Evolutionary conservation across 2,888 invertebrate species (phyloP), one percentile per base, ranked within the genome.

Genomic region (Lacanobia oleracea): DNA sequence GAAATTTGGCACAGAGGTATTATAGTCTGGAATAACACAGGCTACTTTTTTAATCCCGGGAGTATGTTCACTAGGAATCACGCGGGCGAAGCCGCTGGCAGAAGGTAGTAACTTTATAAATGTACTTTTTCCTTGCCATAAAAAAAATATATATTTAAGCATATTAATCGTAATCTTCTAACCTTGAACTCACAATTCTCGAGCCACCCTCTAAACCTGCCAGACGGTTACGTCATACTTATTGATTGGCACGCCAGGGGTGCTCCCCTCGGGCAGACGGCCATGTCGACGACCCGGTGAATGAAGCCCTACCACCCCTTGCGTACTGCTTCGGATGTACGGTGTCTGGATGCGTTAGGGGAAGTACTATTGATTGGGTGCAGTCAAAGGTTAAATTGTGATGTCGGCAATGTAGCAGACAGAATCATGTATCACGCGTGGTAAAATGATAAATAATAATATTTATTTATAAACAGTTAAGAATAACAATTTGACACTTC

Each of bases 161-260:
- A 51, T 8, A 5, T 27, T 9, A 27, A 53, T 64, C 53, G 18
- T 56, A 50, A 43, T 43, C 0, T 23, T 37, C 10, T 50, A 73
- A 79, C 79, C 79, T 79, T 79, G 79, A 79, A 83, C 84, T 50
- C 14, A 23, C n/a, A 45, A 57, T 40, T 14, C 12, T 12, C 57
- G 43, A 10, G 14, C 40, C 37, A 80, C 75, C 81, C 57, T 65
- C 14, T 43, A 18, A 61, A 61, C 65, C 60, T 18, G 23, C 70
- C 70, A 83, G 77, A 79, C 81, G 21, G 57, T 85, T 71, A 68
- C 77, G 72, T 83, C 76, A 75, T 23, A 33, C 27, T 67, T 87
- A 87, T 86, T 83, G 85, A 86, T 86, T 87, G 72, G 77, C 81
- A 75, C 23, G 71, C 63, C 77, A 75, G 70, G 85, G 77, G 67